Evolutionary conservation across 2,113 vertebrate species (phyloP).

Genomic region (Mirza zaza): DNA sequence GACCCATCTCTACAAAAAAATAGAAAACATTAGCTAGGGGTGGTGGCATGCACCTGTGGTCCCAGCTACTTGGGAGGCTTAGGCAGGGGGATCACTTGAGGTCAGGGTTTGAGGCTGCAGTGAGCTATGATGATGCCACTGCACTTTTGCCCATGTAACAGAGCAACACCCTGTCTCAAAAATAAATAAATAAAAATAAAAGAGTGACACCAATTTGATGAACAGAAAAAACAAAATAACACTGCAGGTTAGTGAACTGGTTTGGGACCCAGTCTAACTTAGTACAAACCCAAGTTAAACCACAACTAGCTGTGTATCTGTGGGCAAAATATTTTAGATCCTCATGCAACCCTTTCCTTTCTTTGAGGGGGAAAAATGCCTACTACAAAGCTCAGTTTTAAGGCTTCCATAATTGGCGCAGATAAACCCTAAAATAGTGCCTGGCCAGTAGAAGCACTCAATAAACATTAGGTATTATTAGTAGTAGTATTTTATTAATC

Average conservation of each 20-base stretch:
- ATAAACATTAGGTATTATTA: neutral
- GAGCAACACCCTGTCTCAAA: no score
- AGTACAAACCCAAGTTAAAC: neutral
- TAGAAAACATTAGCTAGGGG: no score
- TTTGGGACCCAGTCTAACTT: neutral
- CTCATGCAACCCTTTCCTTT: neutral
- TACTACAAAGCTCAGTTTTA: no score
- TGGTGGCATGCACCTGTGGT: no score
- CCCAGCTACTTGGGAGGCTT: no score
- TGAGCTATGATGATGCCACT: no score
- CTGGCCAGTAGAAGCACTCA: neutral
- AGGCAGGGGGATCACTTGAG: no score
- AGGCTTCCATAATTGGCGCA: neutral
- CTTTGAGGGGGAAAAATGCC: neutral
- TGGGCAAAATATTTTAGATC: neutral
- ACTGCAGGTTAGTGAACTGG: neutral
- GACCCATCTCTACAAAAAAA: no score
- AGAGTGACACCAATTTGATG: neutral
- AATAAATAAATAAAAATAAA: neutral
- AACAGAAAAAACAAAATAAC: neutral
- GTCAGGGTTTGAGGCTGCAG: no score
- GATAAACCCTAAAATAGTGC: neutral
- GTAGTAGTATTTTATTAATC: neutral
- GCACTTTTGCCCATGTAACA: no score
- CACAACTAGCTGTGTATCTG: no score